Base-by-base conservation (phyloP, 2,888 invertebrate genomes). In the Sphaeridia pumilis region DNA sequence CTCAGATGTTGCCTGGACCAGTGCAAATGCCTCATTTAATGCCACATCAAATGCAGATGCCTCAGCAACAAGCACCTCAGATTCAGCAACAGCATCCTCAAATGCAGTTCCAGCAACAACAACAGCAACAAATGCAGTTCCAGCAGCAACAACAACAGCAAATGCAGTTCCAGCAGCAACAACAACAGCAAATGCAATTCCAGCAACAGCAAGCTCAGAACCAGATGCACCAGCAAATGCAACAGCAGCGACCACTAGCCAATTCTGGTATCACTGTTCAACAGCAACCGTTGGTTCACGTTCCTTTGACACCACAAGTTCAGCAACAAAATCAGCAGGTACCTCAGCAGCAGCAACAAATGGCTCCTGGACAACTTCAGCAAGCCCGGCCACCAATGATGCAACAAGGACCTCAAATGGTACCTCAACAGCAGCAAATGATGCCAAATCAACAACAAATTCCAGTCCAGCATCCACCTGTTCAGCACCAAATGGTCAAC, bases 271-370 rank as follows among this genome's bases (percentile, higher is more conserved):
- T n/a, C n/a, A n/a, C n/a, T n/a, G n/a, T n/a, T 7, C 22, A 14
- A n/a, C 46, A 49, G 22, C 51, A 49, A 31, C 53, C 49, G 27
- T 48, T 31, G 24, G 43, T 17, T 36, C 25, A 45, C 25, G 24
- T 27, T 2, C 25, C 14, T 12, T 12, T 7, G 2, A 17, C 34
- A 35, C 49, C 21, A 10, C 55, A 52, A 46, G 47, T 50, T 38
- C 49, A 48, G 22, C 56, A 47, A 31, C 54, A 54, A 10, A 52
- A 47, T 41, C 50, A 46, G 20, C 38, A 14, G 4, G 45, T 31
- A 47, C 41, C 52, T 42, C 52, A 26, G 26, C 22, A 34, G 1
- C 41, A 27, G 31, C 36, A 41, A 45, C 21, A 36, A 21, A 14
- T 5, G 24, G n/a, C n/a, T n/a, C n/a, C n/a, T n/a, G n/a, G n/a